Evolutionary conservation across 30 jellyfish, hydroid and myxozoan species (phyloP).

Genomic region (Hydractinia echinata): DNA sequence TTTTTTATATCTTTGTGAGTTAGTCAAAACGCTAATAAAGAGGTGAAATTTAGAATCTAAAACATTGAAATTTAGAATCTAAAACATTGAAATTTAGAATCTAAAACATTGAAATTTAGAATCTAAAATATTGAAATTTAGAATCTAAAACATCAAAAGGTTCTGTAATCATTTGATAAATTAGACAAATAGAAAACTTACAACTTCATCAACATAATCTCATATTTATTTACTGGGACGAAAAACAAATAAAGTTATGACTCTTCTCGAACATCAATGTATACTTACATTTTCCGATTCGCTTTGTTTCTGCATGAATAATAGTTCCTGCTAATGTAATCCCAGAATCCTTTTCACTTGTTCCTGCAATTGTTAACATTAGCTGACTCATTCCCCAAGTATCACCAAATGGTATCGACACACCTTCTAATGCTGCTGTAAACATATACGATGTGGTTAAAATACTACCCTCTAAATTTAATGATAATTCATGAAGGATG

Average conservation of each 20-base stretch:
- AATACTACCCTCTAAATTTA: slow-evolving; percentile 11
- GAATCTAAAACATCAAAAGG: too few species aligned
- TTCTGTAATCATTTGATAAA: too few species aligned
- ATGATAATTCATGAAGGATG: slow-evolving; percentile 1
- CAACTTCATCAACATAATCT: too few species aligned
- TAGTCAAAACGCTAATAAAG: too few species aligned
- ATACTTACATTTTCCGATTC: slow-evolving; percentile 27
- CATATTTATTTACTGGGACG: too few species aligned
- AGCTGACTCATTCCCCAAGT: slow-evolving; percentile 15
- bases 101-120: too few species aligned
- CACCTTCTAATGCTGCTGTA: slow-evolving; percentile 7
- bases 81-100: too few species aligned
- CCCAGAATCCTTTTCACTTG: slow-evolving; percentile 20
- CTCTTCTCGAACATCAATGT: background rate
- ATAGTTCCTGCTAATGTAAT: slow-evolving; percentile 12
- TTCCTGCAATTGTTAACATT: slow-evolving; percentile 15
- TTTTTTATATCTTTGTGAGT: too few species aligned
- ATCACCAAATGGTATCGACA: slow-evolving; percentile 24
- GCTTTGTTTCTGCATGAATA: slow-evolving; percentile 32
- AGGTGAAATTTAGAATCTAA: too few species aligned
- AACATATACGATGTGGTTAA: background rate
- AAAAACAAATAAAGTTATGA: background rate
- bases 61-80: too few species aligned
- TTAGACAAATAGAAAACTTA: too few species aligned
- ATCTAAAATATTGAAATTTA: too few species aligned